A percentile compares a stretch with the other conserved stretches of the same genome.
Evolutionary conservation across 2,797 vertebrate species (phyloP).

Genomic region (Trematomus bernacchii): DNA sequence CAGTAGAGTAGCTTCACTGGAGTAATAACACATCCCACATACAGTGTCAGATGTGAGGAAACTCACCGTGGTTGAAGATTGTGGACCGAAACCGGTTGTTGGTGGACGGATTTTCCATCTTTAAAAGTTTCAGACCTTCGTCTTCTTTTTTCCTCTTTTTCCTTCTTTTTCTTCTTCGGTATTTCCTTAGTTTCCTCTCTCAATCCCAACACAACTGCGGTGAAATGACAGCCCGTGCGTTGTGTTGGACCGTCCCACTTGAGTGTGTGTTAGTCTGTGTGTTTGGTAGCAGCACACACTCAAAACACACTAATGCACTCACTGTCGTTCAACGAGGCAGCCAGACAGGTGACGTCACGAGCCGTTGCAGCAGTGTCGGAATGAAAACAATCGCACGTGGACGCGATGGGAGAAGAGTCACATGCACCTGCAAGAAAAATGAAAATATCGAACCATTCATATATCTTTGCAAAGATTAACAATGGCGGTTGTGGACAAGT

Average conservation of each 20-base stretch:
- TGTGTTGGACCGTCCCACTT: conserved; percentile 54
- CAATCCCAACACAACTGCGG: conserved; percentile 20
- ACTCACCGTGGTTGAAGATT: conserved; percentile 87
- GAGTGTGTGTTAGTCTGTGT: not conserved
- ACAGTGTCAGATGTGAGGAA: not conserved
- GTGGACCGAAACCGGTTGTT: conserved; percentile 82
- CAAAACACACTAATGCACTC: not conserved
- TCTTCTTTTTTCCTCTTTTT: not conserved
- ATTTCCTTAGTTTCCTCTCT: conserved; percentile 42
- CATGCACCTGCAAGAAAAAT: conserved; percentile 34
- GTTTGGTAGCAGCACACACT: not conserved
- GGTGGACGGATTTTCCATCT: conserved; percentile 83
- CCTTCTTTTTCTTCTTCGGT: conserved; percentile 29
- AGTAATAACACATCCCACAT: conserved; percentile 5
- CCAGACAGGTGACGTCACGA: conserved; percentile 77
- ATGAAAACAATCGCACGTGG: conserved; percentile 89
- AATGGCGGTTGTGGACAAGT: not conserved
- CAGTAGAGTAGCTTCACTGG: conserved; percentile 11
- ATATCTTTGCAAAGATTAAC: not conserved
- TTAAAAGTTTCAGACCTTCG: conserved; percentile 60
- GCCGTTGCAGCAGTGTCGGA: conserved; percentile 63
- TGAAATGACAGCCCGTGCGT: conserved; percentile 30
- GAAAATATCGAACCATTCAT: not conserved
- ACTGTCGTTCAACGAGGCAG: conserved; percentile 13
- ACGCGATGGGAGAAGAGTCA: conserved; percentile 55